These are phyloP conservation scores for Platycnemis pennipes DNA, from an alignment of 2,888 invertebrate species.

Conservation along the genomic window DNA sequence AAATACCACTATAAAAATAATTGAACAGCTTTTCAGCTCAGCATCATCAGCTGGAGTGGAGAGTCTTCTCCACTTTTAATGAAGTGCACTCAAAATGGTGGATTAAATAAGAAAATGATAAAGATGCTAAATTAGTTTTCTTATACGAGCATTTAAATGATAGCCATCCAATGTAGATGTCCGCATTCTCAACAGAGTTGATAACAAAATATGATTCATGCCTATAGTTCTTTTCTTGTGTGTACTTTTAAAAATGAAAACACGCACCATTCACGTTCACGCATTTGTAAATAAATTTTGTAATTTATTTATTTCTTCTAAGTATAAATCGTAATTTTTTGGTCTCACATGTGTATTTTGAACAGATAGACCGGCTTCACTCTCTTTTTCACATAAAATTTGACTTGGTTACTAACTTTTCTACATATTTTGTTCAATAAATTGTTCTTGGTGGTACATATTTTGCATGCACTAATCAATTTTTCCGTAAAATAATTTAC, in stretches of 20 bases:
- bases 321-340: too few species aligned
- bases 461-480: too few species aligned
- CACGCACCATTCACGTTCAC: background rate
- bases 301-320: too few species aligned
- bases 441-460: too few species aligned
- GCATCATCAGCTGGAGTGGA: background rate
- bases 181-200: too few species aligned
- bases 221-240: background rate
- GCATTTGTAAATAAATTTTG: background rate
- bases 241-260: background rate
- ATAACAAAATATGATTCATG: background rate
- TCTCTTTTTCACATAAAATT: too few species aligned
- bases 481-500: too few species aligned
- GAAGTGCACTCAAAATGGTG: background rate
- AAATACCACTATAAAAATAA: too few species aligned
- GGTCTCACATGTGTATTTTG: too few species aligned
- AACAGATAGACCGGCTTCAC: too few species aligned
- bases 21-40: background rate
- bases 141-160: background rate
- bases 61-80: background rate
- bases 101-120: background rate
- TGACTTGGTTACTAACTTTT: too few species aligned
- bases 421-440: too few species aligned
- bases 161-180: background rate
- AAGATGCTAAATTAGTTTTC: background rate